phyloP scores from a whole-genome alignment of 2,888 invertebrate species.

The Elaeidobius kamerunicus region DNA sequence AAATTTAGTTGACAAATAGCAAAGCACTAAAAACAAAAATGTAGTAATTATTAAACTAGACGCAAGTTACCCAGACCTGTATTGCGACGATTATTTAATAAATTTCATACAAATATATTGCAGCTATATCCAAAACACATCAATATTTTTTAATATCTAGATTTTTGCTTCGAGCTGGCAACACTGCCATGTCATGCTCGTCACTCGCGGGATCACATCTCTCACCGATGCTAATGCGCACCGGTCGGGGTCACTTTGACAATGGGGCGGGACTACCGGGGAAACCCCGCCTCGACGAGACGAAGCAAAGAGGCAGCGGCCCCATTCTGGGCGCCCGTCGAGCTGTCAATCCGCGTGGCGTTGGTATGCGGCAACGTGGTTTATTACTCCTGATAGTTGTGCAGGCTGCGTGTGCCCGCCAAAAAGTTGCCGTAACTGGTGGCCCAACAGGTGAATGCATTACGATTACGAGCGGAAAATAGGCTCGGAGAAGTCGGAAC shows the following conservation, averaged over 20 bases:
- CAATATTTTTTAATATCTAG: background rate
- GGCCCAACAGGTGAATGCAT: constrained; percentile 25
- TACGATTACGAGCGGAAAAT: constrained; percentile 13
- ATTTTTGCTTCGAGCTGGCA: constrained; percentile 10
- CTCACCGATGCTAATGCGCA: constrained; percentile 44
- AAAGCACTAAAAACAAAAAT: no score
- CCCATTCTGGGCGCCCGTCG: constrained; percentile 42
- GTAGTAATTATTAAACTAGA: no score
- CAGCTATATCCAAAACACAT: background rate
- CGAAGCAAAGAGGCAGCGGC: constrained; percentile 38
- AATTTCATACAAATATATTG: no score
- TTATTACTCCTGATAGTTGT: constrained; percentile 35
- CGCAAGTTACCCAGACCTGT: no score
- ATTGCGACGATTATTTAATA: no score
- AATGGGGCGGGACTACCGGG: constrained; percentile 45
- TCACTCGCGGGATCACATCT: constrained; percentile 39
- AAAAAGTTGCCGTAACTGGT: constrained; percentile 12
- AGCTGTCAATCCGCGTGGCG: constrained; percentile 35
- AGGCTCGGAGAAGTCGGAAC: background rate
- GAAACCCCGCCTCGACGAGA: constrained; percentile 36
- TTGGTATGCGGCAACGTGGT: constrained; percentile 36
- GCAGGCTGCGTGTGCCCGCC: constrained; percentile 27
- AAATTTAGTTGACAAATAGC: no score
- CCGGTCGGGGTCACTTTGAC: constrained; percentile 49
- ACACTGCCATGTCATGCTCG: constrained; percentile 45